A percentile compares a stretch with the other conserved stretches of the same genome.
Conservation (phyloP, 64 coral and sea anemone species). For the Pocillopora verrucosa region DNA sequence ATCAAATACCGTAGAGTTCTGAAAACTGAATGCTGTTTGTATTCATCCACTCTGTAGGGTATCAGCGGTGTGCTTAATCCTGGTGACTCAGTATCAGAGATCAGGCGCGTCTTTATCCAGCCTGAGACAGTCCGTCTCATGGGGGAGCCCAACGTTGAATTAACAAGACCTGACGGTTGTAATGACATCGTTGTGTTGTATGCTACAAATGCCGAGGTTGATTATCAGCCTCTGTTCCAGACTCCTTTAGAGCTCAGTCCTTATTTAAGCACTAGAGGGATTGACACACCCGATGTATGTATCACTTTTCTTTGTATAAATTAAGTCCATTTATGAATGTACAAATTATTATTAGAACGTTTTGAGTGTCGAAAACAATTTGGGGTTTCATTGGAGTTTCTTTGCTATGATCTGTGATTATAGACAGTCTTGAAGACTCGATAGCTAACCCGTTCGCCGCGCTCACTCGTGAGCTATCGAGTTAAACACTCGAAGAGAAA, state of each 20-base stretch:
- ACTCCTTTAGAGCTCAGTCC: not conserved
- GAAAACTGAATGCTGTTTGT: not conserved
- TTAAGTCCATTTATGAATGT: no score
- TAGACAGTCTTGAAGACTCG: no score
- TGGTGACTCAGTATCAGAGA: not conserved
- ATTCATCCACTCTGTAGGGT: not conserved
- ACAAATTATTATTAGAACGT: no score
- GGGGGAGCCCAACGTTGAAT: not conserved
- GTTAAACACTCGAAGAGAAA: no score
- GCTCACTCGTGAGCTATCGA: no score
- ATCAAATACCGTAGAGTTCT: no score
- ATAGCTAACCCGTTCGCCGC: no score
- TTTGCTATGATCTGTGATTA: no score
- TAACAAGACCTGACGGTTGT: not conserved
- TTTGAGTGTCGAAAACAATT: no score
- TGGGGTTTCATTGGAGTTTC: no score
- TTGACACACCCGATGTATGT: not conserved
- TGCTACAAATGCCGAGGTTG: not conserved
- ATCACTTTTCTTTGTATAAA: not conserved
- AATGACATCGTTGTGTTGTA: conserved; percentile 8
- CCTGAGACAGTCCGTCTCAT: conserved; percentile 22
- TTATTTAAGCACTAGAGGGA: not conserved
- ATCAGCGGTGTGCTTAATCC: not conserved
- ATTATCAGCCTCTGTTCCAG: conserved; percentile 10
- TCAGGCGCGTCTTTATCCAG: not conserved